Evolutionary conservation across 2,113 vertebrate genomes (phyloP).

Genomic region (Piprites chloris): DNA sequence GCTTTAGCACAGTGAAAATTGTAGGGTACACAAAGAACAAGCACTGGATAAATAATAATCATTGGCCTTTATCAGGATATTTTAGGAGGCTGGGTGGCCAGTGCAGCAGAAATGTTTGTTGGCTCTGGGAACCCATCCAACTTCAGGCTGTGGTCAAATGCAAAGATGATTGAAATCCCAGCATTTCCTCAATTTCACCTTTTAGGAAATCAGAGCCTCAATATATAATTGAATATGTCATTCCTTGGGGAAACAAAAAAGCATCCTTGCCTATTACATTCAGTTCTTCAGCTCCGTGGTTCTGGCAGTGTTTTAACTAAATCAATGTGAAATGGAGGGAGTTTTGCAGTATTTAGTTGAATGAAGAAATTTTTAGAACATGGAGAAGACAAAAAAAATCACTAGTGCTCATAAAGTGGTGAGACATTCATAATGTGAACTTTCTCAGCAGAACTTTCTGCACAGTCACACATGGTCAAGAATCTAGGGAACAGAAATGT

Average conservation of each 20-base stretch:
- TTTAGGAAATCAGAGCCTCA: background rate
- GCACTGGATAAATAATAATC: background rate
- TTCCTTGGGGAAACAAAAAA: background rate
- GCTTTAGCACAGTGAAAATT: background rate
- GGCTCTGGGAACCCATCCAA: background rate
- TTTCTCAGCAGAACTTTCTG: background rate
- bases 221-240: background rate
- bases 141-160: background rate
- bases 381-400: background rate
- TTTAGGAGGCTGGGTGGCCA: background rate
- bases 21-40: background rate
- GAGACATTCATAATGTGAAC: background rate
- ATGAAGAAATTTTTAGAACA: background rate
- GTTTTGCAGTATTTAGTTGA: background rate
- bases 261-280: background rate
- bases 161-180: background rate
- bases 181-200: slow-evolving; percentile 7
- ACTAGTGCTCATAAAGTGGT: background rate
- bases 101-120: background rate
- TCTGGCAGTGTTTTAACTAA: background rate
- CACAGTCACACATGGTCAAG: background rate
- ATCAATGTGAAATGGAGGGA: background rate
- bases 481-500: background rate
- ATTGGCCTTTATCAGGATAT: background rate
- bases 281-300: background rate